Conservation (phyloP, 2,888 invertebrate genomes). For the Xestia sexstrigata region DNA sequence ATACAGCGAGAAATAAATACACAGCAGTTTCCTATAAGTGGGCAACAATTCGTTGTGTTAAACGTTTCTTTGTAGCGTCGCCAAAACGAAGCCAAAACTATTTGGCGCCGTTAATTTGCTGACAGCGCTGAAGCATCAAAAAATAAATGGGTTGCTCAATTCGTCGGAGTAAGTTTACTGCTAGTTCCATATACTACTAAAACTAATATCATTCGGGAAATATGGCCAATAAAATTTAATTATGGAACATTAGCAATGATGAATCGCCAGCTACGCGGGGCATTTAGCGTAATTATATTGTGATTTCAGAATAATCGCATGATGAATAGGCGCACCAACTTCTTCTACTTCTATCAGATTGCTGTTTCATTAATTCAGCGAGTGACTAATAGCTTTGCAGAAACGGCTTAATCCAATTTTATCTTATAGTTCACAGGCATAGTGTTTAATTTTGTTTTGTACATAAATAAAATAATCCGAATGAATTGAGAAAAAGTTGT, state of each 20-base stretch:
- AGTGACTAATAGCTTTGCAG: constrained; percentile 72
- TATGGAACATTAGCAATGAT: constrained; percentile 83
- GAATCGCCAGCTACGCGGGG: constrained; percentile 76
- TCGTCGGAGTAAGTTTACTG: constrained; percentile 46
- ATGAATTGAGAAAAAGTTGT: constrained; percentile 8
- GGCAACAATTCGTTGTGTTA: constrained; percentile 50
- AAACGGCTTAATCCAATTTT: constrained; percentile 69
- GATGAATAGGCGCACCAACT: constrained; percentile 81
- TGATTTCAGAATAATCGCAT: constrained; percentile 86
- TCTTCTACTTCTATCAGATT: constrained; percentile 77
- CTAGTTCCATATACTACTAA: constrained; percentile 52
- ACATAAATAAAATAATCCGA: constrained; percentile 18
- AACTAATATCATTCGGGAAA: constrained; percentile 72
- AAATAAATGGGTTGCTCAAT: constrained; percentile 57
- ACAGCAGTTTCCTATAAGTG: constrained; percentile 60
- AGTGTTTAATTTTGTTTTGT: constrained; percentile 23
- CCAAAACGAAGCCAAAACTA: constrained; percentile 60
- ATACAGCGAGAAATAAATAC: constrained; percentile 54
- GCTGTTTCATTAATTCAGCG: constrained; percentile 75
- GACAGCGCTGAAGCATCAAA: constrained; percentile 44
- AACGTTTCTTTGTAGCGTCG: constrained; percentile 52
- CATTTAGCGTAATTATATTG: constrained; percentile 85
- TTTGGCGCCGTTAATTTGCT: constrained; percentile 63
- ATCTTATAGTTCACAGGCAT: constrained; percentile 35
- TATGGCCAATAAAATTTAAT: constrained; percentile 84